phyloP scores from a whole-genome alignment of 1,140 invertebrate genomes.

The Ruditapes philippinarum region DNA sequence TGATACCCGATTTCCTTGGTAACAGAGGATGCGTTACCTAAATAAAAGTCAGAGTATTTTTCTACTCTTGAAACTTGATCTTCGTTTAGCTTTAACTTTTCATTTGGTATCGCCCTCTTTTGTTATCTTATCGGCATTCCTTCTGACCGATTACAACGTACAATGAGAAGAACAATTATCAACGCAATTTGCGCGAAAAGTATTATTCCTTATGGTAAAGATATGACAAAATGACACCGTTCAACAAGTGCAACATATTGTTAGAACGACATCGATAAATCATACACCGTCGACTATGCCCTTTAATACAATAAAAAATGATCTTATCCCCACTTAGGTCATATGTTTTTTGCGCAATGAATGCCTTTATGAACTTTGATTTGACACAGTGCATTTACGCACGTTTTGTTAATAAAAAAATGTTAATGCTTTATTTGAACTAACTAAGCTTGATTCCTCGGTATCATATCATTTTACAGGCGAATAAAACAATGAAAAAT shows the following conservation, averaged over 20 bases:
- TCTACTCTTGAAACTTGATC: not conserved
- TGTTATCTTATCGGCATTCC: not conserved
- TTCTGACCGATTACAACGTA: not conserved
- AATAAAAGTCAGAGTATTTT: not conserved
- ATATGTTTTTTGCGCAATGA: not conserved
- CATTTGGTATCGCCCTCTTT: constrained; percentile 4
- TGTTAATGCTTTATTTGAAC: not conserved
- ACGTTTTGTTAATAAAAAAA: not conserved
- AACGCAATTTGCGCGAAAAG: constrained; percentile 41
- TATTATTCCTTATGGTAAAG: constrained; percentile 16
- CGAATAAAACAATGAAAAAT: not conserved
- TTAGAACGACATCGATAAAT: constrained; percentile 34
- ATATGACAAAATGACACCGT: constrained; percentile 37
- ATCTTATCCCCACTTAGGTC: constrained; percentile 27
- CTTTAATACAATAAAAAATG: not conserved
- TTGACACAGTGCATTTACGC: not conserved
- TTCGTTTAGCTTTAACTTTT: not conserved
- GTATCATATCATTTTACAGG: not conserved
- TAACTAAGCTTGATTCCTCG: not conserved
- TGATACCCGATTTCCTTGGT: not conserved
- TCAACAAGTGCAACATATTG: constrained; percentile 26
- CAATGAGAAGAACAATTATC: constrained; percentile 24
- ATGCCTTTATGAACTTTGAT: not conserved
- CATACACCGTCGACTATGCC: constrained; percentile 1
- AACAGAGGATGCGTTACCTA: not conserved